Evolutionary conservation across 1,140 invertebrate species (phyloP).

Genomic region (Zaprionus nigranus): DNA sequence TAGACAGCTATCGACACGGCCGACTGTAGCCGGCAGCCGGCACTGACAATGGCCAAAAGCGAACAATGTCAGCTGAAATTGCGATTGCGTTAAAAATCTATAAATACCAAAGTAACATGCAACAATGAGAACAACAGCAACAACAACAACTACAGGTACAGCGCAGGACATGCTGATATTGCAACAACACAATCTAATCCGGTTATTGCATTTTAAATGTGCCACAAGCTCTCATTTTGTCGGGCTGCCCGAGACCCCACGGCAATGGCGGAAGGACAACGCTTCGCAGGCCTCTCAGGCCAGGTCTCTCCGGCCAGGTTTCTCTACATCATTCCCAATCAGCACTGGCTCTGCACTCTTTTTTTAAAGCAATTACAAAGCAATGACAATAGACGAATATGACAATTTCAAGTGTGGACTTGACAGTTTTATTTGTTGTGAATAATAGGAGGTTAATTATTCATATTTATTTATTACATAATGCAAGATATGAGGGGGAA

Average conservation of each 20-base stretch:
- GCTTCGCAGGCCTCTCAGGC: constrained; percentile 27
- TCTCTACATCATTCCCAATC: not conserved
- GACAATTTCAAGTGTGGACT: not conserved
- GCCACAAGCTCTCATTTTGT: constrained; percentile 60
- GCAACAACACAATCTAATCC: constrained; percentile 81
- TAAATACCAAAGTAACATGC: constrained; percentile 82
- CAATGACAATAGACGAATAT: constrained; percentile 6
- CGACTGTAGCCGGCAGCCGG: constrained; percentile 14
- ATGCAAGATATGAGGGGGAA: no score
- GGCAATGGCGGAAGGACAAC: constrained; percentile 13
- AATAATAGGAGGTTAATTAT: not conserved
- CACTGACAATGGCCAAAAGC: constrained; percentile 66
- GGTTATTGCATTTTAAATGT: constrained; percentile 83
- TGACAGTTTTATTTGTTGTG: not conserved
- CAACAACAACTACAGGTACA: constrained; percentile 6
- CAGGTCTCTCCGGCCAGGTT: not conserved
- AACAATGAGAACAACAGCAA: constrained; percentile 50
- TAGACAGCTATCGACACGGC: constrained; percentile 63
- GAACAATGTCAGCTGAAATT: constrained; percentile 81
- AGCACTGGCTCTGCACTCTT: constrained; percentile 26
- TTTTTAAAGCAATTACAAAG: constrained; percentile 18
- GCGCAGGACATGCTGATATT: constrained; percentile 67
- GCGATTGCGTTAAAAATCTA: constrained; percentile 83
- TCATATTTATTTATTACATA: not conserved
- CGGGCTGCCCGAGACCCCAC: constrained; percentile 16